Evolutionary conservation across 2,113 vertebrate species (phyloP).

Genomic region (Caloenas nicobarica): DNA sequence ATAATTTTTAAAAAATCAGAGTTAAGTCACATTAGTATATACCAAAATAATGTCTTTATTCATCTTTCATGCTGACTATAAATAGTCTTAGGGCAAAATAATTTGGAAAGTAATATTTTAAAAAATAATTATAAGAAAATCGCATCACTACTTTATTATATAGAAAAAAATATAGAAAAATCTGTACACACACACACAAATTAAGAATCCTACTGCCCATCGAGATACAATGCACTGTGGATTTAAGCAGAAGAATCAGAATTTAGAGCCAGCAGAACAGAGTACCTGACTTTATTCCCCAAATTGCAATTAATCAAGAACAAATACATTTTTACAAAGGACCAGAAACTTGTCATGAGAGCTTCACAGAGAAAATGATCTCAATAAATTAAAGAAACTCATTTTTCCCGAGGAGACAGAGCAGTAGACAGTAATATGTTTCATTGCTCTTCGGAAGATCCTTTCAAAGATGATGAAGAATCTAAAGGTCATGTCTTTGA

Average conservation of each 20-base stretch:
- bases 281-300: background rate
- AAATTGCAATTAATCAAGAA: slow-evolving; percentile 30
- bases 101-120: background rate
- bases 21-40: background rate
- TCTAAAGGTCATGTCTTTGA: slow-evolving; percentile 57
- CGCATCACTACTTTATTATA: background rate
- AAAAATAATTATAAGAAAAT: background rate
- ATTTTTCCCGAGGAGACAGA: background rate
- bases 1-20: background rate
- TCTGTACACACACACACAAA: fast-evolving
- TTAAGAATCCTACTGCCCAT: background rate
- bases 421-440: slow-evolving; percentile 4
- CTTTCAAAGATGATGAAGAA: slow-evolving; percentile 39
- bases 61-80: background rate
- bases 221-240: background rate
- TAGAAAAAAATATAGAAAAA: background rate
- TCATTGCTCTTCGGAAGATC: slow-evolving; percentile 12
- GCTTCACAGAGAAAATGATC: background rate
- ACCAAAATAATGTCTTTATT: background rate
- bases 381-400: slow-evolving; percentile 44
- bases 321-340: slow-evolving; percentile 29
- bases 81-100: background rate
- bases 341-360: slow-evolving; percentile 14
- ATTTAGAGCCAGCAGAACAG: background rate
- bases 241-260: background rate